Evolutionary conservation across 2,113 vertebrate species (phyloP).

Genomic region (Phyllopteryx taeniolatus): DNA sequence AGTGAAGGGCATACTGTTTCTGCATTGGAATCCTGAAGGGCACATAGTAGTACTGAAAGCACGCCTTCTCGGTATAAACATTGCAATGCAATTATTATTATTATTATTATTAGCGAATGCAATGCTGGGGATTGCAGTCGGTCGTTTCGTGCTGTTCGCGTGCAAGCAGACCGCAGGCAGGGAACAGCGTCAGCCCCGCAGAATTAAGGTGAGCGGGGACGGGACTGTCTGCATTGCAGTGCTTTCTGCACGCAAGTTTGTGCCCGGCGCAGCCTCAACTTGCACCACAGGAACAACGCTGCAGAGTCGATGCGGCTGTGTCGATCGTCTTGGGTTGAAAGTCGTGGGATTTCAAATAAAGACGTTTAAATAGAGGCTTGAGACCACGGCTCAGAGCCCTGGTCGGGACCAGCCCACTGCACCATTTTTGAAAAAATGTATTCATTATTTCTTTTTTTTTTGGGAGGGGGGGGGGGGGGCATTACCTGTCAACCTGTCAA

Average conservation of each 20-base stretch:
- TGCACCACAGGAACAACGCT: neutral
- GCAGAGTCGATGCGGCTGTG: neutral
- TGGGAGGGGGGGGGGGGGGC: constrained; percentile 12
- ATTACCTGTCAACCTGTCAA: constrained; percentile 59
- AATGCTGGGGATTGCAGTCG: neutral
- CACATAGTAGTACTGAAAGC: constrained; percentile 12
- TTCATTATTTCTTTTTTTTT: constrained; percentile 3
- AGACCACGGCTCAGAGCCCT: constrained; percentile 27
- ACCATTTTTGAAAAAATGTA: constrained; percentile 36
- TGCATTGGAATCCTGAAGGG: constrained; percentile 49
- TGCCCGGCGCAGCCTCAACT: constrained; percentile 44
- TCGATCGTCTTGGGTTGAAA: too few species aligned
- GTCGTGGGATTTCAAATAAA: neutral
- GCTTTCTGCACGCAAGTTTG: constrained; percentile 73
- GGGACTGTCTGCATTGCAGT: constrained; percentile 79
- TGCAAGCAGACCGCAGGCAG: neutral
- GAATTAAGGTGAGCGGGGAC: constrained; percentile 44
- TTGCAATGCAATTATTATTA: neutral
- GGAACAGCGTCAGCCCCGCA: constrained; percentile 41
- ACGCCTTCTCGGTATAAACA: neutral
- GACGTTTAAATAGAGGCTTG: constrained; percentile 9
- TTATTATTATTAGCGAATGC: neutral
- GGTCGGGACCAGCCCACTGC: constrained; percentile 74
- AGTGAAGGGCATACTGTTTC: constrained; percentile 32
- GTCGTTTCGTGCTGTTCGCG: neutral